Evolutionary conservation across 2,113 vertebrate species (phyloP), one percentile per base, ranked within the genome.

Genomic region (Pterocles gutturalis): DNA sequence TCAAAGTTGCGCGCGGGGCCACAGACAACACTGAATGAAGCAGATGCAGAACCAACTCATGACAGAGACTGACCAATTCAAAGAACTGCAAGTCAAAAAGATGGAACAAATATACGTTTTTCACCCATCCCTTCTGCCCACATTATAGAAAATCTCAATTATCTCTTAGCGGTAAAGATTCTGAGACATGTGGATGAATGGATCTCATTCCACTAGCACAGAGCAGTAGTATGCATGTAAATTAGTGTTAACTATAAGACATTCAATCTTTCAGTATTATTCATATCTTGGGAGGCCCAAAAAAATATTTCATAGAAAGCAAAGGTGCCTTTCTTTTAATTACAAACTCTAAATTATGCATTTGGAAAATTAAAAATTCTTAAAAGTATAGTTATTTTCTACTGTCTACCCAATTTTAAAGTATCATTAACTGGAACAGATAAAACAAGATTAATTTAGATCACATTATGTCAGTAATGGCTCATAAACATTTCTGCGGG

Each of bases 311-410:
- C 9, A 51, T 80, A 29, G 66, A 90, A 94, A 70, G 64, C 79
- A 95, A 96, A 94, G 66, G 71, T 94, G 95, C 66, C 82, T 90
- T 94, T 94, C 70, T 66, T 93, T 93, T 94, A 95, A 93, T 96
- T 90, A 86, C 58, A 93, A 77, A 38, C 58, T 88, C 13, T 91
- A 83, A 94, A n/a, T 80, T 90, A 92, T 51, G 67, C 46, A 73
- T 86, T 95, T 80, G 62, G 36, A 90, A 96, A 94, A 94, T 1
- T 46, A 70, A 90, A 78, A 72, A 75, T 83, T 88, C 87, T 93
- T 91, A 85, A 58, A 95, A 83, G 49, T 3, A 0, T 49, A 94
- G 78, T 90, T 91, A 89, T 88, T 95, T 87, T 86, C 90, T 45
- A 90, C 57, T 83, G 91, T 87, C 75, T 90, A 80, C 26, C 2